phyloP scores from a whole-genome alignment of 2,797 vertebrate species.

The Acipenser oxyrinchus region DNA sequence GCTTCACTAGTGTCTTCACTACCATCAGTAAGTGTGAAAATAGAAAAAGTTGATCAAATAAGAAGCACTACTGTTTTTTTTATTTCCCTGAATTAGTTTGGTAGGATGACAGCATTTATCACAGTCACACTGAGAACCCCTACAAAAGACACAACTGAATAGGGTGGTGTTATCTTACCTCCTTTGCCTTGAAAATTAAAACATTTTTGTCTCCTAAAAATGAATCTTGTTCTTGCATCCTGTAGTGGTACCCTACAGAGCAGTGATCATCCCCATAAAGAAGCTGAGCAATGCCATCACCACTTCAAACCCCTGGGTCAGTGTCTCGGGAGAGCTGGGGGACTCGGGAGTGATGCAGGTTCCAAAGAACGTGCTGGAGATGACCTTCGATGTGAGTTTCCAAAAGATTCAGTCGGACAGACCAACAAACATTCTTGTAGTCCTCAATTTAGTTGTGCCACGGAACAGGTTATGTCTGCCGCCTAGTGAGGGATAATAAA shows the following conservation, averaged over 20 bases:
- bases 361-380: slow-evolving; percentile 89
- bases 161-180: too few relatives aligned
- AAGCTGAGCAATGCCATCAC: slow-evolving; percentile 93
- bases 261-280: slow-evolving; percentile 91
- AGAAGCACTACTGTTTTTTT: too few relatives aligned
- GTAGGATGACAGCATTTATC: too few relatives aligned
- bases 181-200: too few relatives aligned
- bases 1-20: slow-evolving; percentile 92
- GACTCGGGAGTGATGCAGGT: slow-evolving; percentile 89
- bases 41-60: too few relatives aligned
- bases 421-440: slow-evolving; percentile 24
- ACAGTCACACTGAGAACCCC: too few relatives aligned
- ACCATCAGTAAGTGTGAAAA: slow-evolving; percentile 77
- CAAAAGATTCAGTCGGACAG: not conserved
- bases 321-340: slow-evolving; percentile 86
- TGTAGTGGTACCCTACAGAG: slow-evolving; percentile 85
- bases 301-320: slow-evolving; percentile 92
- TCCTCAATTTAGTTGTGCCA: too few relatives aligned
- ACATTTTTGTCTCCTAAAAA: not conserved
- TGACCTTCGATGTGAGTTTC: slow-evolving; percentile 84
- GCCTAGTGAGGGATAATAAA: not conserved
- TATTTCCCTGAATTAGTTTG: too few relatives aligned
- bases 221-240: not conserved
- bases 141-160: too few relatives aligned
- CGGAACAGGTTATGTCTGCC: too few relatives aligned